A percentile compares a stretch with the other conserved stretches of the same genome.
These are phyloP conservation scores for Polydrusus pterygomalis DNA, from an alignment of 2,888 invertebrate genomes.

Conservation along the genomic window DNA sequence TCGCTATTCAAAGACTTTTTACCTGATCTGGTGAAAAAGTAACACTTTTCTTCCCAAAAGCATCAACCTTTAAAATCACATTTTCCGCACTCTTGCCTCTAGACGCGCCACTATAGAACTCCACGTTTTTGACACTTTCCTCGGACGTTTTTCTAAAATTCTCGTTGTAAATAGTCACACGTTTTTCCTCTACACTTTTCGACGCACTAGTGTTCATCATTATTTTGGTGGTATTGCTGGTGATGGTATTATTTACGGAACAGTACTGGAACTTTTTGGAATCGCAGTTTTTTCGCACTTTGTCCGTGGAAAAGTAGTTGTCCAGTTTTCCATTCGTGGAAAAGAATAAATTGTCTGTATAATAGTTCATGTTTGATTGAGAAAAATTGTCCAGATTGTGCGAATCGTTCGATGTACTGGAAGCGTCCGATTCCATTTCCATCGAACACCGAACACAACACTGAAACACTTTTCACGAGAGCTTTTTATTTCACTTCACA, in stretches of 20 bases:
- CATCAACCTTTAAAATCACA: slow-evolving; percentile 67
- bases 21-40: slow-evolving; percentile 79
- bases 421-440: slow-evolving; percentile 62
- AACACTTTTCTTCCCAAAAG: slow-evolving; percentile 69
- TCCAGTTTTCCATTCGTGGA: slow-evolving; percentile 65
- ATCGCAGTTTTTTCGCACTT: slow-evolving; percentile 58
- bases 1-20: slow-evolving; percentile 26
- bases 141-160: slow-evolving; percentile 46
- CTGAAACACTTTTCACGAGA: background rate
- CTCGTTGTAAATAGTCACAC: slow-evolving; percentile 45
- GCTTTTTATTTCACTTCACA: too few relatives aligned
- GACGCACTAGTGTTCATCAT: slow-evolving; percentile 12
- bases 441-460: background rate
- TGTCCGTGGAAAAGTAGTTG: slow-evolving; percentile 63
- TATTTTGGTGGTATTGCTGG: slow-evolving; percentile 22
- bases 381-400: slow-evolving; percentile 62
- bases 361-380: slow-evolving; percentile 64
- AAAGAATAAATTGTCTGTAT: slow-evolving; percentile 66
- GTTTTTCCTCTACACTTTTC: slow-evolving; percentile 36
- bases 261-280: slow-evolving; percentile 62
- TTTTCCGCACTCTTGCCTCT: slow-evolving; percentile 58
- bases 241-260: slow-evolving; percentile 47
- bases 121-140: slow-evolving; percentile 52
- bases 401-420: slow-evolving; percentile 69
- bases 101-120: slow-evolving; percentile 53